Conservation (phyloP, 2,888 invertebrate genomes). For the Aspidiotus destructor region DNA sequence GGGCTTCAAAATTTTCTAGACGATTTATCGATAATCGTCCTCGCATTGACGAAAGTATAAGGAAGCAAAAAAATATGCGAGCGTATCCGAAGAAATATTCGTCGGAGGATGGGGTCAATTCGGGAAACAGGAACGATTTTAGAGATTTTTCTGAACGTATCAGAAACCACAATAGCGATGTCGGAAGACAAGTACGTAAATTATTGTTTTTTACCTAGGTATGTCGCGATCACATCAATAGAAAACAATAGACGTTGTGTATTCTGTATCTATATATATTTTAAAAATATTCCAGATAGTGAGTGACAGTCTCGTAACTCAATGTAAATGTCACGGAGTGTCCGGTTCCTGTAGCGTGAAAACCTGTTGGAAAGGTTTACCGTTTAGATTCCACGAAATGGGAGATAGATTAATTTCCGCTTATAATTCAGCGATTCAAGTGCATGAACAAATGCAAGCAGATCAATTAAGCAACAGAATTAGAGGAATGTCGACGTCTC, state of each 20-base stretch:
- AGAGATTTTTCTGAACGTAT: slow-evolving; percentile 42
- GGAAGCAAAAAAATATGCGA: slow-evolving; percentile 35
- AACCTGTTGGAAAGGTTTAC: slow-evolving; percentile 69
- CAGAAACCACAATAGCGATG: slow-evolving; percentile 67
- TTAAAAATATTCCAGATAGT: slow-evolving; percentile 49
- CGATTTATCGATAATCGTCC: slow-evolving; percentile 54
- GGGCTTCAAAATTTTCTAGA: slow-evolving; percentile 61
- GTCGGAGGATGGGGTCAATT: slow-evolving; percentile 32
- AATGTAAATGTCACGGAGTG: slow-evolving; percentile 78
- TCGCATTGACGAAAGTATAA: too few species aligned
- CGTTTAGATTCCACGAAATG: slow-evolving; percentile 48
- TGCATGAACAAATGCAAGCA: slow-evolving; percentile 38
- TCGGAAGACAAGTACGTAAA: slow-evolving; percentile 59
- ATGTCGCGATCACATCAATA: neutral
- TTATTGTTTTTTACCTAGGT: neutral
- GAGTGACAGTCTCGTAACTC: slow-evolving; percentile 49
- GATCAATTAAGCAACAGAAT: too few species aligned
- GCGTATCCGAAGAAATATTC: slow-evolving; percentile 6
- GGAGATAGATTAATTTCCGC: slow-evolving; percentile 51
- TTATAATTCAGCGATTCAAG: slow-evolving; percentile 50
- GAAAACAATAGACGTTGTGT: neutral
- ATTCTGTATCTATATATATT: too few species aligned
- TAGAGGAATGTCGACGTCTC: too few species aligned
- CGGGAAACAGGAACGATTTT: slow-evolving; percentile 11
- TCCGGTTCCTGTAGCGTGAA: slow-evolving; percentile 73